phyloP scores from a whole-genome alignment of 2,797 vertebrate species.

The Karalla daura region DNA sequence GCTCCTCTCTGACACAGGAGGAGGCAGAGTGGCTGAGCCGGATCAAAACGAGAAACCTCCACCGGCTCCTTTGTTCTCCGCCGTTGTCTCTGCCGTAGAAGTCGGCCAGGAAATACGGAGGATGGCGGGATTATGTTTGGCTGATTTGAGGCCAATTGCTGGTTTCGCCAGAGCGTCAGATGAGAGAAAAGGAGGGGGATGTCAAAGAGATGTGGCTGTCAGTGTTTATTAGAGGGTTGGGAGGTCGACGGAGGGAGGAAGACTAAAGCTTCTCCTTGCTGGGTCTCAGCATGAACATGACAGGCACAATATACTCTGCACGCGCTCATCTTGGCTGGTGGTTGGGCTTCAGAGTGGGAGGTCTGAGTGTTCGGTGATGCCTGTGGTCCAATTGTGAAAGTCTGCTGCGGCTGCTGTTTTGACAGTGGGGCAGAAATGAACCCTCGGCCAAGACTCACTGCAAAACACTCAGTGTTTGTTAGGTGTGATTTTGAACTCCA shows the following conservation, averaged over 20 bases:
- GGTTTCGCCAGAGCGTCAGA: constrained; percentile 66
- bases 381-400: constrained; percentile 28
- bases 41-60: constrained; percentile 52
- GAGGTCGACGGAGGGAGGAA: constrained; percentile 45
- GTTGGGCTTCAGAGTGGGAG: constrained; percentile 49
- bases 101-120: constrained; percentile 54
- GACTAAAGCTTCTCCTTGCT: constrained; percentile 54
- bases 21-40: constrained; percentile 48
- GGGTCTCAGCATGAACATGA: constrained; percentile 76
- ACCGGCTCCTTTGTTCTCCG: constrained; percentile 57
- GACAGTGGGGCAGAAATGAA: constrained; percentile 65
- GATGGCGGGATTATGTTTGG: constrained; percentile 78
- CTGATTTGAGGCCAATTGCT: constrained; percentile 83
- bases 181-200: constrained; percentile 60
- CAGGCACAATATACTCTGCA: constrained; percentile 60
- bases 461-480: too few species aligned
- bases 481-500: too few species aligned
- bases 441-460: constrained; percentile 16
- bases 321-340: constrained; percentile 30
- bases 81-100: constrained; percentile 32
- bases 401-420: constrained; percentile 38
- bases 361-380: constrained; percentile 41
- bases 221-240: constrained; percentile 80
- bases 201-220: constrained; percentile 71
- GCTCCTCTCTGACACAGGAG: constrained; percentile 58